A percentile compares a stretch with the other conserved stretches of the same genome.
Conservation (phyloP, 2,888 invertebrate species). For the Julus scanicus region DNA sequence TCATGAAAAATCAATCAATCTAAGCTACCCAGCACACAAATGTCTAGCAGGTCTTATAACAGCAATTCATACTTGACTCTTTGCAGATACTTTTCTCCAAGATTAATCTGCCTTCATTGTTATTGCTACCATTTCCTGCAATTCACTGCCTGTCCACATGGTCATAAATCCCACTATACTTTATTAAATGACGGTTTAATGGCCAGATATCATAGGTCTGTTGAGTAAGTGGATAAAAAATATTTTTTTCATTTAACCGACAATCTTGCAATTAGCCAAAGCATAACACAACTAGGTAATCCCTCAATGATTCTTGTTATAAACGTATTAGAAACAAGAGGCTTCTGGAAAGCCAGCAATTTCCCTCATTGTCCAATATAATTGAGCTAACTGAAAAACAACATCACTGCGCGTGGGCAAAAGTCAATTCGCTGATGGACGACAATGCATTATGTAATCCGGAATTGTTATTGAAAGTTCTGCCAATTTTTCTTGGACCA, state of each 20-base stretch:
- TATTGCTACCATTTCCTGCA: background rate
- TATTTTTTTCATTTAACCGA: background rate
- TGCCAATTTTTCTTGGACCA: background rate
- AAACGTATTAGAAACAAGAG: background rate
- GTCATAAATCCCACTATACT: background rate
- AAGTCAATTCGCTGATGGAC: background rate
- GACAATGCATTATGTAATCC: background rate
- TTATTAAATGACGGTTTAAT: background rate
- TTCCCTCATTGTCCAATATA: background rate
- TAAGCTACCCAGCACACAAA: background rate
- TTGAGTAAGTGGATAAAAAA: background rate
- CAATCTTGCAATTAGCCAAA: conserved; percentile 1
- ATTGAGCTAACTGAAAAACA: background rate
- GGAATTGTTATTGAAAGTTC: background rate
- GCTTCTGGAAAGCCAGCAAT: background rate
- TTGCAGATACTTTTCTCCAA: background rate
- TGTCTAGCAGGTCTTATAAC: background rate
- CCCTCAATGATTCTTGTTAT: background rate
- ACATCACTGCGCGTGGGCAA: background rate
- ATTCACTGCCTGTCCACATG: background rate
- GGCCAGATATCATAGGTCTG: background rate
- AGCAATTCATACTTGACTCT: background rate
- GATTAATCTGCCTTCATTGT: background rate
- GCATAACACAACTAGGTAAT: background rate
- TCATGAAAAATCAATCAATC: background rate